A percentile compares a stretch with the other conserved stretches of the same genome.
These are phyloP conservation scores for Botia kubotai DNA, from an alignment of 2,797 vertebrate genomes.

Conservation along the genomic window DNA sequence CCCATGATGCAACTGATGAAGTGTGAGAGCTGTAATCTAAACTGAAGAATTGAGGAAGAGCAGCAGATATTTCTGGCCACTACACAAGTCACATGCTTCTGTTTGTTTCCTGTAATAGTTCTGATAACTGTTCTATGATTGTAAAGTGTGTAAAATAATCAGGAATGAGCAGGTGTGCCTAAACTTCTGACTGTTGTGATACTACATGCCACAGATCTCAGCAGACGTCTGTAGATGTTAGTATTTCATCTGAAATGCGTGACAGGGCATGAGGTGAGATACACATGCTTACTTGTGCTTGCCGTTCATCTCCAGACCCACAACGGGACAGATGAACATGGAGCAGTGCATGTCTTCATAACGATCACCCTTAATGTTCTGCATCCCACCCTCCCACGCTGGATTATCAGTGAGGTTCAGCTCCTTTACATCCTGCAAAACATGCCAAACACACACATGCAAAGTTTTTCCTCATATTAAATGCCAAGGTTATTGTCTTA, in stretches of 20 bases:
- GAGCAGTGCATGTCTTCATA: conserved; percentile 90
- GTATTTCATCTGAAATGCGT: background rate
- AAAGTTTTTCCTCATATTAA: no score
- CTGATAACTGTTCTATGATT: no score
- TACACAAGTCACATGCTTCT: no score
- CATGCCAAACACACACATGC: background rate
- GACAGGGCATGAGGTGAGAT: background rate
- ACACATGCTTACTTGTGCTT: conserved; percentile 85
- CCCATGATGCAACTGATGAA: no score
- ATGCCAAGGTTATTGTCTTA: no score
- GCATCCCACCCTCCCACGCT: conserved; percentile 91
- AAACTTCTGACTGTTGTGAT: conserved; percentile 26
- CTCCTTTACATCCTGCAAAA: conserved; percentile 87
- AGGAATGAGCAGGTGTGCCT: conserved; percentile 28
- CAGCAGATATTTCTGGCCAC: no score
- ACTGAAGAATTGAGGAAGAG: no score
- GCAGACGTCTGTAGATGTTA: background rate
- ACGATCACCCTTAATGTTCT: conserved; percentile 86
- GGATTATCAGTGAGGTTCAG: conserved; percentile 92
- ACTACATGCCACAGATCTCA: no score
- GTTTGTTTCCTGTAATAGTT: no score
- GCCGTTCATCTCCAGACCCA: conserved; percentile 97
- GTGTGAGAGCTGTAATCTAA: no score
- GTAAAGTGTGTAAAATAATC: no score
- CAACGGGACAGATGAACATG: conserved; percentile 94